A percentile compares a stretch with the other conserved stretches of the same genome.
phyloP scores from a whole-genome alignment of 2,113 vertebrate genomes.

The Dascyllus trimaculatus region DNA sequence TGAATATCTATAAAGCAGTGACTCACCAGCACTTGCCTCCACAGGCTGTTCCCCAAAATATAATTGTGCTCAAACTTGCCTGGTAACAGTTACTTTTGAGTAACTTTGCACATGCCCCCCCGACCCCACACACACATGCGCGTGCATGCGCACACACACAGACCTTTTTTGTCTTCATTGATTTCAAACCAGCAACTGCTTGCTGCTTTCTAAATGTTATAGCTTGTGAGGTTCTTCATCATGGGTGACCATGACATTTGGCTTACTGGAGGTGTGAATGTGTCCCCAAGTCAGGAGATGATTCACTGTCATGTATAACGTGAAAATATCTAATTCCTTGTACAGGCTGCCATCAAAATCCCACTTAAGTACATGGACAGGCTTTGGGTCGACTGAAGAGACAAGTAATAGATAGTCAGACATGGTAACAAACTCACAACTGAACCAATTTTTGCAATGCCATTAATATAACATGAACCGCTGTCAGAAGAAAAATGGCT shows the following conservation, averaged over 20 bases:
- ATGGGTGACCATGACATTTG: background rate
- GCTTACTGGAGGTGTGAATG: background rate
- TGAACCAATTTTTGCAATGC: too few relatives aligned
- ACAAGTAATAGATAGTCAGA: too few relatives aligned
- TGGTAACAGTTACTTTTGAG: background rate
- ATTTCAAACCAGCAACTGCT: background rate
- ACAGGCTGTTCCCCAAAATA: constrained; percentile 22
- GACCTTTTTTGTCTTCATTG: background rate
- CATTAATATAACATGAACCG: too few relatives aligned
- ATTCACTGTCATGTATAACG: background rate
- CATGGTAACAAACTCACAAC: too few relatives aligned
- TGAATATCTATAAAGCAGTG: constrained; percentile 25
- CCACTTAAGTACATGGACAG: background rate
- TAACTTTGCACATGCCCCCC: background rate
- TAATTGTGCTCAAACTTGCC: constrained; percentile 10
- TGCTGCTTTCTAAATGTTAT: too few relatives aligned
- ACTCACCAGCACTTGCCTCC: constrained; percentile 28
- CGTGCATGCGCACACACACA: too few relatives aligned
- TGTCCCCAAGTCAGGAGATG: background rate
- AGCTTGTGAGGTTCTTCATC: too few relatives aligned
- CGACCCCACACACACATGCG: too few relatives aligned
- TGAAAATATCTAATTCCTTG: background rate
- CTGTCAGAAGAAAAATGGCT: too few relatives aligned
- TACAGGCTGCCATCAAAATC: background rate
- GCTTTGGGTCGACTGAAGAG: too few relatives aligned